These are phyloP conservation scores for Platyrinchus mystaceus DNA, from an alignment of 2,797 vertebrate genomes.

Conservation along the genomic window DNA sequence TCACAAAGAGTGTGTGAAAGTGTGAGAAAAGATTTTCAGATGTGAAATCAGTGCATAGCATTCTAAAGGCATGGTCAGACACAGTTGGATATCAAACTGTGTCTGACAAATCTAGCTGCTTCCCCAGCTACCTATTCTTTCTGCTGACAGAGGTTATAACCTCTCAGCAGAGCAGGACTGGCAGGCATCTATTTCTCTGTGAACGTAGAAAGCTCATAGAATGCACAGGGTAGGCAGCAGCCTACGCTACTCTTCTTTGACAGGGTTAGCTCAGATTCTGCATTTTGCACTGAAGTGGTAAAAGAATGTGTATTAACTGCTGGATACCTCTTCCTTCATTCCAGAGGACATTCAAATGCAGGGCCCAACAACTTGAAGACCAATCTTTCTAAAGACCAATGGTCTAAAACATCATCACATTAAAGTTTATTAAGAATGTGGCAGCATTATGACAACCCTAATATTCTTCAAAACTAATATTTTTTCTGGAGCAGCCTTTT, in stretches of 20 bases:
- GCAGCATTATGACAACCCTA: neutral
- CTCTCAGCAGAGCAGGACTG: neutral
- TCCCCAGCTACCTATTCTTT: neutral
- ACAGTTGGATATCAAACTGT: neutral
- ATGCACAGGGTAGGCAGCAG: neutral
- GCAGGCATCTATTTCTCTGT: neutral
- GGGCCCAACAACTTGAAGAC: neutral
- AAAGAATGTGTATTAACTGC: neutral
- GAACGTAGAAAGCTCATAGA: neutral
- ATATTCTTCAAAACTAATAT: neutral
- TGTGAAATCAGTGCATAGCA: neutral
- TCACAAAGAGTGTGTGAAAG: neutral
- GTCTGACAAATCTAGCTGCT: neutral
- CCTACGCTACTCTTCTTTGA: neutral
- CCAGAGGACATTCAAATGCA: neutral
- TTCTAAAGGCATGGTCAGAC: neutral
- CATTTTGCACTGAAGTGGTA: neutral
- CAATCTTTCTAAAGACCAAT: neutral
- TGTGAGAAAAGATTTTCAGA: neutral
- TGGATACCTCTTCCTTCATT: neutral
- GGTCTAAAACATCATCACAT: neutral
- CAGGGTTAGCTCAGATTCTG: neutral
- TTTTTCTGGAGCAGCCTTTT: neutral
- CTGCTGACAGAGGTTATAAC: neutral
- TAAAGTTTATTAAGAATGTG: neutral